Base-by-base conservation (phyloP, 2,888 invertebrate genomes). In the Aspidiotus rigidus region DNA sequence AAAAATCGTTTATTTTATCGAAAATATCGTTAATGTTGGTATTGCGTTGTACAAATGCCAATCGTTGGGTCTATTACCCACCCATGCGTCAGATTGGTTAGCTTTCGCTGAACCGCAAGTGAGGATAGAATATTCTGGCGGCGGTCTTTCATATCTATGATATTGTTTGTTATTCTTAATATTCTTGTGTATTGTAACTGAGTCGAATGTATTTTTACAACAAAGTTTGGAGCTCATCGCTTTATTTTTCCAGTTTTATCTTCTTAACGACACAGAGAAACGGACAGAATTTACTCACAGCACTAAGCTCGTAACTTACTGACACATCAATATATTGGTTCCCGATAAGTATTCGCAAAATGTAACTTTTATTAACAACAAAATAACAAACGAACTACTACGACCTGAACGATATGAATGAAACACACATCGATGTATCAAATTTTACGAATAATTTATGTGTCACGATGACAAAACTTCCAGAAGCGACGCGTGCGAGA, bases 81-180 rank as follows among this genome's bases (percentile, higher is more conserved):
- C 96, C 62, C 95, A 98, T 80, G 88, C 96, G 0, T 97, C 97
- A 55, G 98, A 98, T 79, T 98, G 98, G 98, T 80, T 98, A 72
- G 96, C 97, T 69, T 98, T 98, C 82, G 92, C 94, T 69, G 91
- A 96, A 77, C 92, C 95, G 2, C 90, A 89, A 77, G 85, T 86
- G 67, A 83, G 91, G 76, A 82, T 89, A 71, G 93, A 93, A 79
- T 89, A 88, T 79, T 87, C 90, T 75, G 91, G 91, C 56, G 93
- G 93, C 72, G 93, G 93, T 69, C 77, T 88, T 71, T 83, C 84
- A 72, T 81, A 88, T 75, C 77, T 84, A 74, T 83, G 80, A 80
- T 59, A 61, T 39, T 3, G 7, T 1, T 59, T 28, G 17, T 59
- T 59, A 13, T 59, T 40, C 10, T 42, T 42, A 17, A 11, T 10